Base-by-base conservation (phyloP, 2,888 invertebrate genomes). In the Xestobium rufovillosum region DNA sequence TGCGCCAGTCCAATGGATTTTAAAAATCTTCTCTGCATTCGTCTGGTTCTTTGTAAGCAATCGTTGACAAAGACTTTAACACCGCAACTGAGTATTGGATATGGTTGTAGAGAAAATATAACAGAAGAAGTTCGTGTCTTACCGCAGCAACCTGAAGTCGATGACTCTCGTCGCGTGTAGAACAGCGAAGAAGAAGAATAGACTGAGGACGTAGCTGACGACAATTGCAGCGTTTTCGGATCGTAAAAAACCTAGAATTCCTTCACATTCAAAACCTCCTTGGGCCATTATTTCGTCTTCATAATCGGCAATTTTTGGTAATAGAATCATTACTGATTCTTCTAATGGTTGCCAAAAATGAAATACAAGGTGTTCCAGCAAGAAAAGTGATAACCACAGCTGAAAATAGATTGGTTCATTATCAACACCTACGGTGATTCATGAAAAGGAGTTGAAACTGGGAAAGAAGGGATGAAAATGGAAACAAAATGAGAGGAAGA, bases 311-410 rank as follows among this genome's bases (percentile, higher is more conserved):
- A 56, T 16, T 37, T 45, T 48, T 0, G 53, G 51, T 3, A 59
- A 27, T 9, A 48, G 34, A 3, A 42, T 36, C 11, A 56, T 42
- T 12, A 53, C 33, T 3, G 41, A 48, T 3, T 44, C 41, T 48
- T 65, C 63, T 29, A 65, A 37, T 3, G 63, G 63, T 37, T 58
- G 59, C 65, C 64, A 65, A 39, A 65, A 64, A 30, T 61, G 56
- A 3, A 50, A 51, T 43, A 61, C 51, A 8, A 61, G 48, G 25
- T 52, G 47, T 49, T 65, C 63, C 45, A 62, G 54, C 13, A 61
- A 23, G 29, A 61, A 59, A n/a, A 52, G 42, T 1, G 56, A 45
- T 3, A 54, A 38, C 6, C 59, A 33, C 39, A 59, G 59, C 61
- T 63, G 43, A 34, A 56, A 54, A 36, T 31, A 34, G 4, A n/a